phyloP scores from a whole-genome alignment of 1,140 invertebrate species.

The Chironomus striatipennis region DNA sequence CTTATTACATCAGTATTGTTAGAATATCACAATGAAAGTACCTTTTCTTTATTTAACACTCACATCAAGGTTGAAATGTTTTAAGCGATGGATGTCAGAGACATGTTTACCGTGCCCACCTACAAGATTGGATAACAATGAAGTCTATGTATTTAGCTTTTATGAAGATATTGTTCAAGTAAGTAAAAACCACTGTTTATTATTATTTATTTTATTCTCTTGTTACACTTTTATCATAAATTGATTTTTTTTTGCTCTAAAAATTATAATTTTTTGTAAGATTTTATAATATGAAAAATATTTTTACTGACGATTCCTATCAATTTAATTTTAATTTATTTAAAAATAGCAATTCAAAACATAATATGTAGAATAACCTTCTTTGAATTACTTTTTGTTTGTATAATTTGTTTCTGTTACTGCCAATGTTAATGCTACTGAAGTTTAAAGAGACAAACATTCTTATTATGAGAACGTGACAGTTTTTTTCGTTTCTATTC shows the following conservation, averaged over 20 bases:
- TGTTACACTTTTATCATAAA: background rate
- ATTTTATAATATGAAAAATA: background rate
- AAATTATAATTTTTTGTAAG: background rate
- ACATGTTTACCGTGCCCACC: slow-evolving; percentile 61
- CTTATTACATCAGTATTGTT: too few relatives aligned
- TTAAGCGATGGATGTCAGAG: slow-evolving; percentile 76
- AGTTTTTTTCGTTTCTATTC: slow-evolving; percentile 19
- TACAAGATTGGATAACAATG: slow-evolving; percentile 43
- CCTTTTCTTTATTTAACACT: background rate
- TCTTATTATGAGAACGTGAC: slow-evolving; percentile 24
- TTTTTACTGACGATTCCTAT: background rate
- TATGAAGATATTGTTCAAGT: slow-evolving; percentile 66
- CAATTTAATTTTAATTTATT: background rate
- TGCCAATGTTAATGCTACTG: background rate
- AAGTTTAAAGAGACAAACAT: slow-evolving; percentile 10
- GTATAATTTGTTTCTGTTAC: background rate
- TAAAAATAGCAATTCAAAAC: background rate
- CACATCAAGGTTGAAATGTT: slow-evolving; percentile 52
- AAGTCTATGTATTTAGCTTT: slow-evolving; percentile 56
- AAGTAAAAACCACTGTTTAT: slow-evolving; percentile 30
- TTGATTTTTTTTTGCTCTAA: too few relatives aligned
- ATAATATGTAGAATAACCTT: background rate
- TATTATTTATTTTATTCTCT: background rate
- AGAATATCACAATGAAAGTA: background rate
- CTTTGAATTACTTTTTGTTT: background rate